Conservation (phyloP, 2,888 invertebrate species). For the Chrysomela aeneicollis region DNA sequence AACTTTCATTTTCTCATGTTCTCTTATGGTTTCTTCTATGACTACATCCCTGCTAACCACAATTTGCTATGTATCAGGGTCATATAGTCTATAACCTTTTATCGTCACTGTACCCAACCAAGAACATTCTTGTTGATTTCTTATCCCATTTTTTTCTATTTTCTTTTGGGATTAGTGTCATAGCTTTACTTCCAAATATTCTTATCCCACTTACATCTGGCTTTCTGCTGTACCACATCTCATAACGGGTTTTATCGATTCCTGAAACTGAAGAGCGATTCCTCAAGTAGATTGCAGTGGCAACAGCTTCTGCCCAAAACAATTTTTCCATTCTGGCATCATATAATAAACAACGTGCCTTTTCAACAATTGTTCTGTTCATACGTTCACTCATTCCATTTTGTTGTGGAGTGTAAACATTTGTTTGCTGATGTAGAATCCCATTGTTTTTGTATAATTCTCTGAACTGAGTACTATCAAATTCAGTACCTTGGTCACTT, state of each 20-base stretch:
- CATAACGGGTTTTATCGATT: conserved; percentile 37
- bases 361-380: conserved; percentile 32
- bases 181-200: conserved; percentile 40
- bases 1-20: no score
- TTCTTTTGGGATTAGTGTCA: conserved; percentile 39
- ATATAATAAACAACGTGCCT: conserved; percentile 28
- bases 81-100: conserved; percentile 36
- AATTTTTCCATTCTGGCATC: conserved; percentile 22
- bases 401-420: conserved; percentile 30
- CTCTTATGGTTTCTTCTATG: conserved; percentile 23
- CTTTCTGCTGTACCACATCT: conserved; percentile 37
- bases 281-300: conserved; percentile 34
- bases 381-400: conserved; percentile 28
- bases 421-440: conserved; percentile 35
- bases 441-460: conserved; percentile 28
- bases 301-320: conserved; percentile 32
- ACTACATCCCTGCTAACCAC: conserved; percentile 16
- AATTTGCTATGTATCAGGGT: conserved; percentile 27
- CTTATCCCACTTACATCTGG: conserved; percentile 34
- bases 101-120: conserved; percentile 36
- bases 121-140: conserved; percentile 34
- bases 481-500: conserved; percentile 31
- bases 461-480: conserved; percentile 28
- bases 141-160: conserved; percentile 38
- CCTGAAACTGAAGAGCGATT: conserved; percentile 37